Evolutionary conservation across 2,113 vertebrate genomes (phyloP).

Genomic region (Platysteira castanea): DNA sequence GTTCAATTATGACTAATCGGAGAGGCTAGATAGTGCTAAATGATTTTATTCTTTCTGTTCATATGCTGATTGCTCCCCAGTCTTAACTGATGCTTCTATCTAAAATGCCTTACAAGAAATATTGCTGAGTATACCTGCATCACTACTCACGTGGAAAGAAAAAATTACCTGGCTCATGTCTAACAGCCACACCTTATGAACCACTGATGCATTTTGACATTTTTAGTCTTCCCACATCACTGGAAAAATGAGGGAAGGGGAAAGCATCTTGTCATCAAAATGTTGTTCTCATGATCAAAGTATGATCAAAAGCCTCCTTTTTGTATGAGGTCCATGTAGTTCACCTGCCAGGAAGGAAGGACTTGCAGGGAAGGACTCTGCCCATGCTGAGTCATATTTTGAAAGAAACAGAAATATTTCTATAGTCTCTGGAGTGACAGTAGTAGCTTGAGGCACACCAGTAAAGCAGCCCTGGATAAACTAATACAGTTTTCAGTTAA

Average conservation of each 20-base stretch:
- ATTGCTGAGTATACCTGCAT: not conserved
- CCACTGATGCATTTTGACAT: not conserved
- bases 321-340: not conserved
- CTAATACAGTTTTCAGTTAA: accelerated
- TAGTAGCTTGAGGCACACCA: not conserved
- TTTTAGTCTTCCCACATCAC: not conserved
- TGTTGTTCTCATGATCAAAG: not conserved
- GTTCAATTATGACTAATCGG: not conserved
- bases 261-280: not conserved
- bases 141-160: not conserved
- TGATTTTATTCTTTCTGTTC: not conserved
- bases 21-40: not conserved
- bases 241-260: not conserved
- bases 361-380: not conserved
- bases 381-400: not conserved
- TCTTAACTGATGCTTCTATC: not conserved
- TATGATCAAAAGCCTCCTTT: not conserved
- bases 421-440: not conserved
- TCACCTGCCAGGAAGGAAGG: not conserved
- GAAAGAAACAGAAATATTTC: not conserved
- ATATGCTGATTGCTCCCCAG: not conserved
- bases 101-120: not conserved
- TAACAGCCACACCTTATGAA: not conserved
- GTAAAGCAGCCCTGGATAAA: not conserved
- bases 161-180: not conserved